These are phyloP conservation scores for Cephalopholis sonnerati DNA, from an alignment of 2,113 vertebrate species.

Conservation along the genomic window DNA sequence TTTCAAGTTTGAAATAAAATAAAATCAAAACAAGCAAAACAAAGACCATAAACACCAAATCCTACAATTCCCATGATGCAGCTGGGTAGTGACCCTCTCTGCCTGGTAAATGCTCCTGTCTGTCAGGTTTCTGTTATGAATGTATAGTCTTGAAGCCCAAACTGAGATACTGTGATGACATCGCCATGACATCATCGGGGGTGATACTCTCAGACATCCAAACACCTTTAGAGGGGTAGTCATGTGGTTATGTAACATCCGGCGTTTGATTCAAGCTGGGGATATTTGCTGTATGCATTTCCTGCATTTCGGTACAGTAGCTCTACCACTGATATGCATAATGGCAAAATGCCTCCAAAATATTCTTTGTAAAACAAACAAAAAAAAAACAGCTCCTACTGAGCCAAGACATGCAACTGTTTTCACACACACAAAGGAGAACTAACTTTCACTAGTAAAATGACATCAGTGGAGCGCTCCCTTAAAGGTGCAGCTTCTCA, in stretches of 20 bases:
- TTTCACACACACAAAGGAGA: neutral
- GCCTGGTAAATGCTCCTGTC: neutral
- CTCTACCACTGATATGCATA: neutral
- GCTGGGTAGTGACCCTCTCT: neutral
- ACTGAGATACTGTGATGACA: neutral
- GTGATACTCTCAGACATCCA: neutral
- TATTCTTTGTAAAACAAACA: neutral
- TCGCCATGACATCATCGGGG: neutral
- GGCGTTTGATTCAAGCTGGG: neutral
- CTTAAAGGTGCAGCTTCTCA: no score
- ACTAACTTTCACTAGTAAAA: no score
- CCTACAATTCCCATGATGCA: neutral
- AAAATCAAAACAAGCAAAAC: no score
- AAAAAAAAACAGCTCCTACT: neutral
- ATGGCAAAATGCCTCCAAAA: neutral
- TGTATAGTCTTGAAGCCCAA: neutral
- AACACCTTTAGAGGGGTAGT: neutral
- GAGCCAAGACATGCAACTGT: neutral
- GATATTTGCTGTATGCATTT: neutral
- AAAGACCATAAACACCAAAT: neutral
- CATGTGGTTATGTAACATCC: neutral
- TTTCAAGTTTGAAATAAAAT: no score
- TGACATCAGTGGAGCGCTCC: no score
- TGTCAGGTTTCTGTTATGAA: no score
- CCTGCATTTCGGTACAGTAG: conserved; percentile 3